These are phyloP conservation scores for Girardinus metallicus DNA, from an alignment of 2,797 vertebrate genomes.

Conservation along the genomic window DNA sequence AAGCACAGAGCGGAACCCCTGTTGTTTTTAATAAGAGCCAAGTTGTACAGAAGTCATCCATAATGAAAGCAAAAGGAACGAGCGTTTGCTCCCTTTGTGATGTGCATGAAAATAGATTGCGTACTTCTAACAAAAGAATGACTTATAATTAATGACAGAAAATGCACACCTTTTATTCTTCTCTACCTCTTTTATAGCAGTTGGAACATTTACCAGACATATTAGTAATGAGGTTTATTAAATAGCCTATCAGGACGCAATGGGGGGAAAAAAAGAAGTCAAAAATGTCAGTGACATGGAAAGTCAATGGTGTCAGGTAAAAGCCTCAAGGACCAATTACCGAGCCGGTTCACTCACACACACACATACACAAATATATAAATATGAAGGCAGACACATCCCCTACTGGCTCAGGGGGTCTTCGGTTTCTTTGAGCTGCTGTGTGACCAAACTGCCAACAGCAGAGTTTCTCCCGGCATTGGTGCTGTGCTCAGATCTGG, in stretches of 20 bases:
- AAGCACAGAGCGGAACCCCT: conserved; percentile 55
- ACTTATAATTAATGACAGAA: conserved; percentile 56
- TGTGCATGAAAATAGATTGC: conserved; percentile 54
- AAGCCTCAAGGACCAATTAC: conserved; percentile 73
- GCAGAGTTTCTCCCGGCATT: conserved; percentile 42
- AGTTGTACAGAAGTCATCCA: conserved; percentile 61
- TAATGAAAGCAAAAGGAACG: conserved; percentile 52
- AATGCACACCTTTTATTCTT: conserved; percentile 13
- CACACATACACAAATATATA: conserved; percentile 6
- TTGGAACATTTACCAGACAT: conserved; percentile 42
- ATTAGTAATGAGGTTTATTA: conserved; percentile 66
- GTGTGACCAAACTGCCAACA: conserved; percentile 45
- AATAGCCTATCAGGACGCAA: conserved; percentile 41
- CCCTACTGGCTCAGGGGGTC: conserved; percentile 29
- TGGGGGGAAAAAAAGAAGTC: background rate
- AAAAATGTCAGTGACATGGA: conserved; percentile 29
- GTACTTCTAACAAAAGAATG: conserved; percentile 57
- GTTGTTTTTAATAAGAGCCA: conserved; percentile 69
- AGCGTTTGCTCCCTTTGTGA: conserved; percentile 70
- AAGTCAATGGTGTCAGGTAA: conserved; percentile 56
- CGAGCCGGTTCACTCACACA: conserved; percentile 41
- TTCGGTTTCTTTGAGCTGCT: conserved; percentile 39
- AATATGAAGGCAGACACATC: conserved; percentile 27
- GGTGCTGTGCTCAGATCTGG: conserved; percentile 47
- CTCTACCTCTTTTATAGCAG: conserved; percentile 31